phyloP scores from a whole-genome alignment of 2,888 invertebrate species.

The Coenonympha glycerion region DNA sequence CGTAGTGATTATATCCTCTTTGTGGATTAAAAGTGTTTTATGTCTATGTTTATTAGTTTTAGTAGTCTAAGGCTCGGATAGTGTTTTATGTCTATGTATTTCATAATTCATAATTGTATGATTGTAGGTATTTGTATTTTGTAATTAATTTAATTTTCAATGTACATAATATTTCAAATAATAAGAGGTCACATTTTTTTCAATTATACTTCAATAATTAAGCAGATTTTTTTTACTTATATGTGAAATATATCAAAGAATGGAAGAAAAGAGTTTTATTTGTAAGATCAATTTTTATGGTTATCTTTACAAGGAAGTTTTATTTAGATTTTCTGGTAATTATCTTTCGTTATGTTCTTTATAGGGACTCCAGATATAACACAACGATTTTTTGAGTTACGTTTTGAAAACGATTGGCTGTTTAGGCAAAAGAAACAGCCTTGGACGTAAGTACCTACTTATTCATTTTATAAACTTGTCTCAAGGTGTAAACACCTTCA shows the following conservation, averaged over 20 bases:
- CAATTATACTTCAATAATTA: no score
- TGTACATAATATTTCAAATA: no score
- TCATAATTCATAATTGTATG: no score
- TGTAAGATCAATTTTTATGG: slow-evolving; percentile 41
- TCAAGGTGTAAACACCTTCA: no score
- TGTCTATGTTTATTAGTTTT: no score
- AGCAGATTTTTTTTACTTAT: neutral
- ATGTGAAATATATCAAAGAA: slow-evolving; percentile 22
- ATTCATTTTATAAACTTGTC: neutral
- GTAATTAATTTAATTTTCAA: no score
- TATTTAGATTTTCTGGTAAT: neutral
- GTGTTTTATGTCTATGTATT: no score
- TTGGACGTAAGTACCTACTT: slow-evolving; percentile 53
- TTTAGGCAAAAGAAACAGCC: slow-evolving; percentile 68
- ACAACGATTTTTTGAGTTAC: slow-evolving; percentile 52
- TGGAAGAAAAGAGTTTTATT: slow-evolving; percentile 56
- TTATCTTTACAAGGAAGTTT: slow-evolving; percentile 7
- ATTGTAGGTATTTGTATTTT: no score
- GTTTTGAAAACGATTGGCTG: slow-evolving; percentile 62
- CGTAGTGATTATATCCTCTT: no score
- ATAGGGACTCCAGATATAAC: slow-evolving; percentile 62
- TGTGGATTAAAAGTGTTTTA: no score
- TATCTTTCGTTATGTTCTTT: slow-evolving; percentile 23
- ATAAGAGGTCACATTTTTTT: no score
- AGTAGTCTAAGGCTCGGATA: no score